Base-by-base conservation (phyloP, 2,113 vertebrate genomes). In the Perca fluviatilis region DNA sequence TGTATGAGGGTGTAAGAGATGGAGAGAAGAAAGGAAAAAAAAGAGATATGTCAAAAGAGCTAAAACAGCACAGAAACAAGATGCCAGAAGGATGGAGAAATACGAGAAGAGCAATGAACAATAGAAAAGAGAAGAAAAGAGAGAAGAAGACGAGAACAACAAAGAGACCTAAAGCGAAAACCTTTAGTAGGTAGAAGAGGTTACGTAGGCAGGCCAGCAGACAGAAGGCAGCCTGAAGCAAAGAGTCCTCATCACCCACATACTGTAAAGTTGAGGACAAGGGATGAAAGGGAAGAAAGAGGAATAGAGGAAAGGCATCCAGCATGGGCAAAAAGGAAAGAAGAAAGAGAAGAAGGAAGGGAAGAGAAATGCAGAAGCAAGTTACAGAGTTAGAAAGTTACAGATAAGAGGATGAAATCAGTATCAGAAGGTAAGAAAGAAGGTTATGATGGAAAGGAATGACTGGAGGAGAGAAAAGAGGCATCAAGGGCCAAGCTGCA, bases 161-260 rank as follows among this genome's bases (percentile, higher is more conserved):
- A 68, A 86, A 80, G 84, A 91, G 79, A 94, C 95, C 83, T 95
- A 94, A 96, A 94, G 95, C 94, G 95, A 96, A 97, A 97, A 99
- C 98, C 97, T 99, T 98, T 94, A 99, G 96, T 95, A 98, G 97
- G 96, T 96, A 96, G 97, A 98, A 98, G 96, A 99, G 97, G 94
- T 97, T 97, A 97, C 96, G 97, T 94, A 99, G 97, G 97, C 97
- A 98, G 96, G 96, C 95, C 96, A 98, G 97, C 95, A 99, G 96
- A 96, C 96, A 97, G 95, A 99, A 95, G 96, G 97, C 97, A 95
- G 96, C 97, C 95, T 97, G 96, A 94, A 98, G 96, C 96, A 97
- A 92, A 96, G 95, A 96, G 95, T 97, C 96, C 95, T 97, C 97
- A 96, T 96, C 93, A 96, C 94, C 96, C 93, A 96, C 96, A 97